Base-by-base conservation (phyloP, 2,797 vertebrate genomes). In the Mastacembelus armatus region DNA sequence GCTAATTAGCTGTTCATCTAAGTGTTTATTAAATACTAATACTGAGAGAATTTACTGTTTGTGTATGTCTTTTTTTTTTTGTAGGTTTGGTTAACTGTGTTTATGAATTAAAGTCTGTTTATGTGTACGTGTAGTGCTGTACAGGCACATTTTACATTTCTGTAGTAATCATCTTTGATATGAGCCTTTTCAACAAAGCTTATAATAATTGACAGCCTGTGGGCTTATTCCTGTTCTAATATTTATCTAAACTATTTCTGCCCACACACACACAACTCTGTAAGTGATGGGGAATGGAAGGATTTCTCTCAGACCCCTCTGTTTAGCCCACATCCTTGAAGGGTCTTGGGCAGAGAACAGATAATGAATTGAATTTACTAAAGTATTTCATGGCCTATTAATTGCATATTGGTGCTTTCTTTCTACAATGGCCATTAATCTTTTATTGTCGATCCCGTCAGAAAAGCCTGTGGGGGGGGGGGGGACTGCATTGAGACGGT, bases 331-430 rank as follows among this genome's bases (percentile, higher is more conserved):
- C 62, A 77, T 83, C 71, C 64, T 86, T 81, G 58, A 84, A 82
- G 67, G 67, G 73, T 83, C 51, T 81, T 75, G 68, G 57, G 59
- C 57, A 74, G 29, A 66, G 48, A 83, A 65, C 22, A 42, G 69
- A 89, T 87, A 77, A 80, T 77, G 66, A 88, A 81, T 77, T 83
- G 63, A 75, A 62, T 73, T 66, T 77, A 78, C 55, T 59, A 77
- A 87, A 86, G 76, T 80, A 71, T 89, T 90, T 89, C 84, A 90
- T 79, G 80, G 78, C 78, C 85, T 91, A 91, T 93, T 92, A 91
- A 90, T 88, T 89, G 79, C 65, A 59, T 65, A 57, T 78, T 80
- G 51, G 62, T 88, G 78, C 47, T 75, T 77, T 32, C 71, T 78
- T 73, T 73, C 70, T 74, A 52, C 65, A 56, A 19, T 71, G 52